These are phyloP conservation scores for Alethe diademata DNA, from an alignment of 2,113 vertebrate species.

Conservation along the genomic window DNA sequence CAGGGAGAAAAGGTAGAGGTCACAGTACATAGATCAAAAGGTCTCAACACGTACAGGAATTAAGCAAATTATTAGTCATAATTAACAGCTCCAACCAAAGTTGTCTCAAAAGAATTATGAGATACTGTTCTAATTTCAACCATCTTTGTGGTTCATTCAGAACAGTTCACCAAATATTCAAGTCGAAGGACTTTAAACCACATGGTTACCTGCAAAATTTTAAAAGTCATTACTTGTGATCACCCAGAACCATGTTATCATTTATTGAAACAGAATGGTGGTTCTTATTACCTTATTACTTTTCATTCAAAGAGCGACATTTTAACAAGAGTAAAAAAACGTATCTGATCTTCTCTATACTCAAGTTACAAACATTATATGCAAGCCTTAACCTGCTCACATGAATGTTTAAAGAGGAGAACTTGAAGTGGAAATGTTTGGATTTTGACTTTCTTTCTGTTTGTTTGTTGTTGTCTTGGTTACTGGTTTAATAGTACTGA, in stretches of 20 bases:
- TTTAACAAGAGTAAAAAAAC: background rate
- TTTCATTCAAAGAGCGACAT: background rate
- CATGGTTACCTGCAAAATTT: background rate
- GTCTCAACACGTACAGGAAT: background rate
- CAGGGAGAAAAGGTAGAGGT: background rate
- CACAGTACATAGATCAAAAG: background rate
- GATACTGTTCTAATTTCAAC: background rate
- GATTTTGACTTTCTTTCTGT: background rate
- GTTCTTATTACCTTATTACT: background rate
- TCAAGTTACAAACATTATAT: background rate
- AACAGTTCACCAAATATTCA: background rate
- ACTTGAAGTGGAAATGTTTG: background rate
- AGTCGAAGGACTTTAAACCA: background rate
- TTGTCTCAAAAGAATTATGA: background rate
- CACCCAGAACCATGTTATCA: background rate
- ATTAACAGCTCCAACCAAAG: background rate
- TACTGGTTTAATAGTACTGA: background rate
- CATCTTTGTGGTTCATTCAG: background rate
- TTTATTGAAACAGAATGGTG: background rate
- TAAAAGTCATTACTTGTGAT: background rate
- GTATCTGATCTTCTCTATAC: background rate
- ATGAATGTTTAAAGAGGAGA: background rate
- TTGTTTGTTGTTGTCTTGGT: background rate
- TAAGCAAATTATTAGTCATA: background rate
- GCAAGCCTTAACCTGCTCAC: background rate